Conservation (phyloP, 2,797 vertebrate genomes). For the Arnoldichthys spilopterus region DNA sequence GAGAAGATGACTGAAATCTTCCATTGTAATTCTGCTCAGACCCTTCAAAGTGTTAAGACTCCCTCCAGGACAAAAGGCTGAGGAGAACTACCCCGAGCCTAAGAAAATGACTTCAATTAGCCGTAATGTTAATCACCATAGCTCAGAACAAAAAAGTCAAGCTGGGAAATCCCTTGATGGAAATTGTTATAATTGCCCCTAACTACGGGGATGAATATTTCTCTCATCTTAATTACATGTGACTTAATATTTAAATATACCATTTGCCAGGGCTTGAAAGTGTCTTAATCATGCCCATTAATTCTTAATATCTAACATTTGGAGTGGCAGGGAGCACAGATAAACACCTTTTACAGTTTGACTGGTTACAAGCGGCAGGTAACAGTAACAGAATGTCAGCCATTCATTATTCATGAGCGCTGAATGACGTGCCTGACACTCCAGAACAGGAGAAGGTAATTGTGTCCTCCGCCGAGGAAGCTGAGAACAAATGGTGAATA, state of each 20-base stretch:
- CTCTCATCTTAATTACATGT: constrained; percentile 93
- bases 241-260: constrained; percentile 97
- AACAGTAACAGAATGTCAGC: constrained; percentile 87
- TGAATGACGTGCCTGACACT: constrained; percentile 68
- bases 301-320: constrained; percentile 94
- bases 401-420: constrained; percentile 81
- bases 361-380: constrained; percentile 89
- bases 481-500: constrained; percentile 49
- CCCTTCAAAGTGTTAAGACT: constrained; percentile 76
- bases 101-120: constrained; percentile 97
- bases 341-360: constrained; percentile 92
- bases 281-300: constrained; percentile 94
- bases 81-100: constrained; percentile 78
- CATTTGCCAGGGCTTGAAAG: constrained; percentile 90
- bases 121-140: constrained; percentile 96
- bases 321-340: constrained; percentile 80
- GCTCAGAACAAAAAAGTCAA: constrained; percentile 93
- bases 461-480: constrained; percentile 72
- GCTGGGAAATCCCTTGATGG: constrained; percentile 97
- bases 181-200: constrained; percentile 98
- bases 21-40: constrained; percentile 82
- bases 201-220: constrained; percentile 94
- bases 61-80: constrained; percentile 65
- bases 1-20: constrained; percentile 67
- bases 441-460: constrained; percentile 72